A percentile compares a stretch with the other conserved stretches of the same genome.
Evolutionary conservation across 2,888 invertebrate species (phyloP).

Genomic region (Pantelozetes paolii): DNA sequence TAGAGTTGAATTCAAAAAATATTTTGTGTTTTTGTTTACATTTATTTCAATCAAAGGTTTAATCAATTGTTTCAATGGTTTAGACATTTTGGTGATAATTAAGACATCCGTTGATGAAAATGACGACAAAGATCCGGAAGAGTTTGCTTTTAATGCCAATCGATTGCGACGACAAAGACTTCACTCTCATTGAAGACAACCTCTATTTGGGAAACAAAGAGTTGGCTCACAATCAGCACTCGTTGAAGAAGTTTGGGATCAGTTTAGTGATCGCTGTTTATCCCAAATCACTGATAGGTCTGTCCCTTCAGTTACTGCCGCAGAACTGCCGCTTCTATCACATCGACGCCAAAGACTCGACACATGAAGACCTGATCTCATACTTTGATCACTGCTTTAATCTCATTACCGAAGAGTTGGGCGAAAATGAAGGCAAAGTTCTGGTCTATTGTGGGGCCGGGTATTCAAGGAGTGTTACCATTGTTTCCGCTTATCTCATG

Average conservation of each 20-base stretch:
- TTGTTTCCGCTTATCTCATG: conserved; percentile 3
- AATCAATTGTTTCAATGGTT: too few species aligned
- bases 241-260: neutral
- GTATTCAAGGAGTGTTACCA: neutral
- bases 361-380: conserved; percentile 23
- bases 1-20: too few species aligned
- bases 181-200: neutral
- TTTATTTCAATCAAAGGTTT: too few species aligned
- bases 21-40: too few species aligned
- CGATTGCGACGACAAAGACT: neutral
- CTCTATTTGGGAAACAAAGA: conserved; percentile 8
- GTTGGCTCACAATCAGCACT: neutral
- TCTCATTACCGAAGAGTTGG: neutral
- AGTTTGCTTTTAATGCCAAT: neutral
- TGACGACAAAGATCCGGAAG: neutral
- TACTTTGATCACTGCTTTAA: neutral
- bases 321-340: neutral
- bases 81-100: too few species aligned
- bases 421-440: neutral
- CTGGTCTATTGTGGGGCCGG: conserved; percentile 16
- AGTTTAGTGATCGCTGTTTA: neutral
- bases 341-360: neutral
- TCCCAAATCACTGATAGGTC: neutral
- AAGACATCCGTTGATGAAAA: neutral
- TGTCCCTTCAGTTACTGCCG: neutral